Evolutionary conservation across 1,140 invertebrate genomes (phyloP).

Genomic region (Colletes gigas): DNA sequence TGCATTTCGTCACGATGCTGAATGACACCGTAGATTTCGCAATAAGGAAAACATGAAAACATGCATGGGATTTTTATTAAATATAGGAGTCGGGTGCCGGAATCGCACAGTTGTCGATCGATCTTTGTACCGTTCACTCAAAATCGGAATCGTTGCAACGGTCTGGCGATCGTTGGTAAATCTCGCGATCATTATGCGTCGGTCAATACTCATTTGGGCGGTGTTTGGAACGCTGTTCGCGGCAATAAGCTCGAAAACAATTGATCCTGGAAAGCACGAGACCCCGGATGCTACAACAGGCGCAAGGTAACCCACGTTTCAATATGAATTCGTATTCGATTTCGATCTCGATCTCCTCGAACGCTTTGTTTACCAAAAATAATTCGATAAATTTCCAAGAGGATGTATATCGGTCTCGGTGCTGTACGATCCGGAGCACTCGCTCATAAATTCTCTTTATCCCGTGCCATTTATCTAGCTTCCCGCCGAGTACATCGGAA

Average conservation of each 20-base stretch:
- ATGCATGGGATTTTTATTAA: conserved; percentile 11
- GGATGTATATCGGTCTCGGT: conserved; percentile 9
- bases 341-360: no score
- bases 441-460: conserved; percentile 45
- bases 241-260: background rate
- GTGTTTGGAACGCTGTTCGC: background rate
- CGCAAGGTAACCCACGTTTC: conserved; percentile 9
- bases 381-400: background rate
- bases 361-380: no score
- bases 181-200: conserved; percentile 11
- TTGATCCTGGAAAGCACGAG: background rate
- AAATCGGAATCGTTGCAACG: no score
- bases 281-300: no score
- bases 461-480: conserved; percentile 46
- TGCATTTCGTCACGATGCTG: conserved; percentile 40
- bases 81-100: conserved; percentile 1
- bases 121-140: conserved; percentile 25
- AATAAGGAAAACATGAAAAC: conserved; percentile 36
- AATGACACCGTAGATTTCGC: conserved; percentile 28
- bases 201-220: background rate
- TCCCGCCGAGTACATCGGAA: conserved; percentile 40
- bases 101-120: conserved; percentile 36
- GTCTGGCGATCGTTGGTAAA: conserved; percentile 6
- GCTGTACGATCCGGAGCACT: conserved; percentile 1
- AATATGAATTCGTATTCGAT: no score